Percentiles rank a stretch among this genome's conserved stretches.
Conservation (phyloP, 92 coral and sea anemone genomes). For the Actinostola sp. region DNA sequence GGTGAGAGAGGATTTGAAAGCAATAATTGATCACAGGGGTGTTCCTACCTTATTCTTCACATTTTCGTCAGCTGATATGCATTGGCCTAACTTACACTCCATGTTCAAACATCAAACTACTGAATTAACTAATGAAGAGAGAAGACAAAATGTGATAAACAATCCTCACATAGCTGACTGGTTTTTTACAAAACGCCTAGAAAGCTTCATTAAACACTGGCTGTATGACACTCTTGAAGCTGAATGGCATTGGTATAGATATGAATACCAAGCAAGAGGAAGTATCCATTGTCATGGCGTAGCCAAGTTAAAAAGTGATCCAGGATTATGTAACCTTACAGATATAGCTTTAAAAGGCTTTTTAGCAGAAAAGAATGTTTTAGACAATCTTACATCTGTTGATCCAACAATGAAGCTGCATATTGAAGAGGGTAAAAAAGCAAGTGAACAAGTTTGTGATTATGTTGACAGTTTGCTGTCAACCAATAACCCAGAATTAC, state of each 20-base stretch:
- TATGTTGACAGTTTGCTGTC: slow-evolving; percentile 52
- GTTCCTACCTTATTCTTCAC: slow-evolving; percentile 51
- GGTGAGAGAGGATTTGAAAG: slow-evolving; percentile 48
- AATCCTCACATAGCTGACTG: slow-evolving; percentile 69
- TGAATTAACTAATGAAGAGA: slow-evolving; percentile 20
- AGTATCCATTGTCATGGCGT: slow-evolving; percentile 70
- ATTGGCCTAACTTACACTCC: slow-evolving; percentile 56
- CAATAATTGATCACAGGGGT: slow-evolving; percentile 18
- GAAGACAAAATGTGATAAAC: slow-evolving; percentile 59
- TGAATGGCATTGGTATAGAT: slow-evolving; percentile 70
- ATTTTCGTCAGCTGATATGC: slow-evolving; percentile 51
- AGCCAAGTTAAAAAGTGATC: slow-evolving; percentile 45
- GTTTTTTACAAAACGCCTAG: slow-evolving; percentile 56
- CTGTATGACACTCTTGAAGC: slow-evolving; percentile 57
- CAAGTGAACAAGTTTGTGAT: slow-evolving; percentile 45
- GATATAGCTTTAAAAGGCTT: slow-evolving; percentile 47
- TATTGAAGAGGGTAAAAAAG: slow-evolving; percentile 45
- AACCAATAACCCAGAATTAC: slow-evolving; percentile 38
- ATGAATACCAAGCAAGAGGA: slow-evolving; percentile 65
- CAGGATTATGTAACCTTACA: slow-evolving; percentile 36
- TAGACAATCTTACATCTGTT: not conserved
- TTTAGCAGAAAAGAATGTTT: slow-evolving; percentile 7
- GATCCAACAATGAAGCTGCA: not conserved
- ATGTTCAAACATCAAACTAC: slow-evolving; percentile 15
- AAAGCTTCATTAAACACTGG: slow-evolving; percentile 61